Conservation (phyloP, 1,140 invertebrate genomes). For the Proctacanthus coquilletti region DNA sequence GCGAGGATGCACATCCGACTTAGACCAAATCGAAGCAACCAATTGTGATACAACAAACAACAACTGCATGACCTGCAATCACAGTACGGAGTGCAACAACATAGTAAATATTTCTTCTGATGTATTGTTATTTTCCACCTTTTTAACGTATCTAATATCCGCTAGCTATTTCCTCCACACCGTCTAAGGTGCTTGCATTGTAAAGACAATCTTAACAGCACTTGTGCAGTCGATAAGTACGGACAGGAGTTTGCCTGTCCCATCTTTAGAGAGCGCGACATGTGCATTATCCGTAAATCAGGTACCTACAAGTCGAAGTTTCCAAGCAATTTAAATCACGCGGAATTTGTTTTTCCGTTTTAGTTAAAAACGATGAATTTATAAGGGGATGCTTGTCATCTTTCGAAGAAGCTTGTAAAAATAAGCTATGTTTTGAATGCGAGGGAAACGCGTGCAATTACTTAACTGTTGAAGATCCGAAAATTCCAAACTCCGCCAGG, state of each 20-base stretch:
- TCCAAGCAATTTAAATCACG: too few species aligned
- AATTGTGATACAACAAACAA: too few species aligned
- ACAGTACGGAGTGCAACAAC: too few species aligned
- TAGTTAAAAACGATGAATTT: slow-evolving; percentile 13
- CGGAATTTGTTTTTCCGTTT: slow-evolving; percentile 2
- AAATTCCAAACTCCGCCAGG: slow-evolving; percentile 15
- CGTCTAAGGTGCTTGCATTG: slow-evolving; percentile 21
- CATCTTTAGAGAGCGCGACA: slow-evolving; percentile 19
- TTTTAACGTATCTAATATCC: not conserved
- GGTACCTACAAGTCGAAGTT: too few species aligned
- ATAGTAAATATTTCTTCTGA: not conserved
- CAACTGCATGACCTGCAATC: too few species aligned
- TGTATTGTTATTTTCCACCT: not conserved
- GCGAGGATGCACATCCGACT: slow-evolving; percentile 18
- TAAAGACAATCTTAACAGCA: slow-evolving; percentile 12
- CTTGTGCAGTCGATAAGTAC: slow-evolving; percentile 15
- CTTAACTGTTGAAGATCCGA: slow-evolving; percentile 10
- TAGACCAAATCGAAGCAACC: slow-evolving; percentile 13
- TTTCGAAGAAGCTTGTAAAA: slow-evolving; percentile 15
- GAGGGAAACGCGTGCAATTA: slow-evolving; percentile 21
- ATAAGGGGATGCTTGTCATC: slow-evolving; percentile 21
- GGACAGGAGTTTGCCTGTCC: slow-evolving; percentile 14
- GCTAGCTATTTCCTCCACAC: slow-evolving; percentile 14
- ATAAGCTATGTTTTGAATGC: slow-evolving; percentile 19
- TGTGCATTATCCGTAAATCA: slow-evolving; percentile 21